A percentile compares a stretch with the other conserved stretches of the same genome.
Evolutionary conservation across 2,888 invertebrate species (phyloP).

Genomic region (Trypoxylon attenuatum): DNA sequence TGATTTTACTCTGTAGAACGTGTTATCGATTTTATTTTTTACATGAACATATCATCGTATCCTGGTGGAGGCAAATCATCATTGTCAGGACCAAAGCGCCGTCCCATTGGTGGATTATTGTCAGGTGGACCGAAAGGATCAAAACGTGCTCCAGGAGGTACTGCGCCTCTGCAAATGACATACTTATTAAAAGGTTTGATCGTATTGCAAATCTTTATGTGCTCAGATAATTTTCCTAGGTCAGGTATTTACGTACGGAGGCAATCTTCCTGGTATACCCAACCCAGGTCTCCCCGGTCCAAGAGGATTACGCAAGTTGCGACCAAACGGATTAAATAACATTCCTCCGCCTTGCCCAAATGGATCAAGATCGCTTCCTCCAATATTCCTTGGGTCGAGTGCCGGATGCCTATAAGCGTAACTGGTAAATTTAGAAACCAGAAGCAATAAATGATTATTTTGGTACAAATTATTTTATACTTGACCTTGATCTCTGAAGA

Average conservation of each 20-base stretch:
- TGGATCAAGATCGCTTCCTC: constrained; percentile 87
- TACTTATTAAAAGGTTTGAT: too few relatives aligned
- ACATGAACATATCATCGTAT: constrained; percentile 86
- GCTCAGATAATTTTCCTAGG: too few relatives aligned
- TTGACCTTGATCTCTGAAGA: too few relatives aligned
- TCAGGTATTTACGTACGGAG: constrained; percentile 76
- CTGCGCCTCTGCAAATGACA: constrained; percentile 80
- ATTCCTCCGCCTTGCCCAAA: constrained; percentile 82
- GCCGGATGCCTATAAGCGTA: constrained; percentile 41
- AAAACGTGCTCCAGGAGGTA: constrained; percentile 88
- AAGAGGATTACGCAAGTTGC: constrained; percentile 53
- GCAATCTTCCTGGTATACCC: constrained; percentile 78
- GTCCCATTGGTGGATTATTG: constrained; percentile 67
- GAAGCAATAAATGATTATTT: too few relatives aligned
- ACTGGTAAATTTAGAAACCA: background rate
- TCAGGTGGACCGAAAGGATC: constrained; percentile 88
- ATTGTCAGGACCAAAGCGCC: constrained; percentile 77
- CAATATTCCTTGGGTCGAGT: constrained; percentile 77
- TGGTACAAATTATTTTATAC: too few relatives aligned
- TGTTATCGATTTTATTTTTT: constrained; percentile 13
- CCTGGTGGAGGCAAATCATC: constrained; percentile 88
- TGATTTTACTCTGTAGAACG: too few relatives aligned
- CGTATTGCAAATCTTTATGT: too few relatives aligned
- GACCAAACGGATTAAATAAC: constrained; percentile 81
- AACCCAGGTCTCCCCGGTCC: constrained; percentile 75